Evolutionary conservation across 2,888 invertebrate genomes (phyloP), one percentile per base, ranked within the genome.

Genomic region (Germaria angustata): DNA sequence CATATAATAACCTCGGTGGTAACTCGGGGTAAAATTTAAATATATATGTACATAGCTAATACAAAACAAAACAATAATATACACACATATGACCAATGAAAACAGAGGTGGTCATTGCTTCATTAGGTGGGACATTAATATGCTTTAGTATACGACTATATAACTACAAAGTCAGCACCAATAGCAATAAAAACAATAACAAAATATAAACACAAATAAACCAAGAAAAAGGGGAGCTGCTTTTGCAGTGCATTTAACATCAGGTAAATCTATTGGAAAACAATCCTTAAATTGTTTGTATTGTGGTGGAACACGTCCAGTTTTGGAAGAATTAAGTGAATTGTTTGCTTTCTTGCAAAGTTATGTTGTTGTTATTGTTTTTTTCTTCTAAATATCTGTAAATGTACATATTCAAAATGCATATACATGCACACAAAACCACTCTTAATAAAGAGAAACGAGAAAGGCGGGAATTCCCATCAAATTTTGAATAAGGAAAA

Each of bases 31-130:
- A 41, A 76, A 84, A 84, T 84, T 85, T 85, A 75, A 84, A 85
- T n/a, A n/a, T n/a, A n/a, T n/a, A n/a, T n/a, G n/a, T n/a, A n/a
- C n/a, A n/a, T 85, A 82, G 80, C 84, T 85, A 85, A 85, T 81
- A 63, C 81, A 49, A 39, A 69, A 41, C 63, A 73, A 46, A 81
- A 73, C 55, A 57, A 61, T 65, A 46, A 36, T 22, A 68, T 24
- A 69, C 65, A 39, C 34, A 81, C 44, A 15, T 61, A 71, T 82
- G 84, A 63, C 85, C 85, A 85, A 85, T 85, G 85, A 84, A 85
- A 85, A 85, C 82, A 84, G 49, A 79, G 75, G 11, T 73, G 72
- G 66, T 53, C 72, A 79, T 36, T 72, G 71, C 53, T 49, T 55
- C 15, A 69, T 53, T 53, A 57, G 36, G 1, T 24, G 28, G 20